These are phyloP conservation scores for Sinocyclocheilus anophthalmus DNA, from an alignment of 2,113 vertebrate species.

Conservation along the genomic window DNA sequence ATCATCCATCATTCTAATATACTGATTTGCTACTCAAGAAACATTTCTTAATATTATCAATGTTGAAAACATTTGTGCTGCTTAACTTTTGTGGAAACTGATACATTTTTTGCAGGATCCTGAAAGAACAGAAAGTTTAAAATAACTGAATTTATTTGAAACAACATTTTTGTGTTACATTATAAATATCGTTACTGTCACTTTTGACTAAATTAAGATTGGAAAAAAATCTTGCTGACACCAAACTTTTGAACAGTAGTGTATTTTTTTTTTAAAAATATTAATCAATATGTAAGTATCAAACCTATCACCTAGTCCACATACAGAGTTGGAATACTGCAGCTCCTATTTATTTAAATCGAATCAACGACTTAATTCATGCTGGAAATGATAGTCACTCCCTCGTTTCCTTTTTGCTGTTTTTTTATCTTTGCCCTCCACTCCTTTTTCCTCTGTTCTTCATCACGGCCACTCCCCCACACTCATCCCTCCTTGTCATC, in stretches of 20 bases:
- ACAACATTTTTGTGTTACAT: too few relatives aligned
- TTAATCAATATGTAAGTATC: not conserved
- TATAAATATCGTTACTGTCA: too few relatives aligned
- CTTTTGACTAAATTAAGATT: too few relatives aligned
- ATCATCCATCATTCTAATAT: not conserved
- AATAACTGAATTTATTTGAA: too few relatives aligned
- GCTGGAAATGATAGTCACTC: slow-evolving; percentile 7
- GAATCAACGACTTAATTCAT: not conserved
- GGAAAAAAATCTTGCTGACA: not conserved
- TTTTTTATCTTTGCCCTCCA: slow-evolving; percentile 9
- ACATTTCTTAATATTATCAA: not conserved
- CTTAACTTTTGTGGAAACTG: not conserved
- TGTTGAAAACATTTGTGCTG: not conserved
- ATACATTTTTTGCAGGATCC: not conserved
- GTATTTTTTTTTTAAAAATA: not conserved
- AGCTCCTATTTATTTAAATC: not conserved
- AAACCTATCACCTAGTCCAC: not conserved
- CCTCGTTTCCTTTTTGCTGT: slow-evolving; percentile 1
- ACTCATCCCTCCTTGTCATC: slow-evolving; percentile 26
- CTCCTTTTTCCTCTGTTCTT: slow-evolving; percentile 25
- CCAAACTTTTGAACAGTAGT: not conserved
- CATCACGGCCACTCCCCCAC: slow-evolving; percentile 12
- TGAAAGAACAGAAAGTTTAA: too few relatives aligned
- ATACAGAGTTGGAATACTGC: not conserved
- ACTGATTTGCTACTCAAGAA: not conserved